Evolutionary conservation across 92 coral and sea anemone genomes (phyloP).

Genomic region (Pocillopora grandis): DNA sequence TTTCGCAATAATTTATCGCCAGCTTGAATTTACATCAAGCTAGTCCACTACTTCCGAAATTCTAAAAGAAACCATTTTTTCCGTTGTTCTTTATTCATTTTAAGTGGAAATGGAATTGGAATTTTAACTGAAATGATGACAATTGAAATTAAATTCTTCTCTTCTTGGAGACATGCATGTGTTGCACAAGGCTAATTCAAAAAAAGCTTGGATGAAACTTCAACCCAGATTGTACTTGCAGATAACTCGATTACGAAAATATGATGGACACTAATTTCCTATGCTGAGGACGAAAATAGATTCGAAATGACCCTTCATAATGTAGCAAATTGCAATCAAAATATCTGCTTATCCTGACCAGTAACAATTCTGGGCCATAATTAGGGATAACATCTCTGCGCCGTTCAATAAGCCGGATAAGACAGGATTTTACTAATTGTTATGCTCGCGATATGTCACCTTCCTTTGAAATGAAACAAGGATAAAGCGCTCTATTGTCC

Average conservation of each 20-base stretch:
- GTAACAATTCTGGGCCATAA: constrained; percentile 14
- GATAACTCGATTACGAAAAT: constrained; percentile 33
- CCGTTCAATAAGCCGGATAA: constrained; percentile 37
- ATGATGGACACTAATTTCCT: constrained; percentile 36
- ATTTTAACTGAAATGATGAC: too few species aligned
- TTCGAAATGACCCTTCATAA: not conserved
- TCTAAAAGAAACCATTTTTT: too few species aligned
- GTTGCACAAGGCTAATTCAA: not conserved
- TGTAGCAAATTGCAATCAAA: constrained; percentile 24
- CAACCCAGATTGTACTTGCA: constrained; percentile 24
- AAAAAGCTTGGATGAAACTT: constrained; percentile 28
- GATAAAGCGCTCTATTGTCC: constrained; percentile 25
- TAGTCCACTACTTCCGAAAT: too few species aligned
- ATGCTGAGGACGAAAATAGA: constrained; percentile 29
- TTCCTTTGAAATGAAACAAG: constrained; percentile 4
- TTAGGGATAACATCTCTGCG: constrained; percentile 14
- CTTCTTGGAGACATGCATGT: too few species aligned
- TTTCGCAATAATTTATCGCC: not conserved
- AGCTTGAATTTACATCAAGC: not conserved
- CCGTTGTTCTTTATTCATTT: too few species aligned
- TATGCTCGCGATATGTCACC: constrained; percentile 19
- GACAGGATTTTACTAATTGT: constrained; percentile 1
- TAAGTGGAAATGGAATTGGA: too few species aligned
- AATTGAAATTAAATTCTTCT: too few species aligned
- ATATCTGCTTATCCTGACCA: constrained; percentile 24